Percentiles rank a stretch among this genome's conserved stretches.
Conservation (phyloP, 2,888 invertebrate species). For the Brachypalpus laphriformis region DNA sequence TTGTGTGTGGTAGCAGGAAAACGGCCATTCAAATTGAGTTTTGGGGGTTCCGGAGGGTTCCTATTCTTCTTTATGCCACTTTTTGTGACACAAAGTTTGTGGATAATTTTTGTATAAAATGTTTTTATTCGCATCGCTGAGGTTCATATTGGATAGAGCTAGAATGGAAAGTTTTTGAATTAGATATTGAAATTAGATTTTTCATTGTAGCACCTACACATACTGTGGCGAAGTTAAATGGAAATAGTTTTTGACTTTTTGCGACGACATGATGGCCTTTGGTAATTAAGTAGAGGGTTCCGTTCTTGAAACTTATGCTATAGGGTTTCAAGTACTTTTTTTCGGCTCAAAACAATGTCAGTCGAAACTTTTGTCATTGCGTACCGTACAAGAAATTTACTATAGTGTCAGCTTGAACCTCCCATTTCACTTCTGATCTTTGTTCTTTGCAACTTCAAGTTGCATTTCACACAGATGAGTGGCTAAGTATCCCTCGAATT, state of each 20-base stretch:
- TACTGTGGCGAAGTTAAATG: constrained; percentile 11
- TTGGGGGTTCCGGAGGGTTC: not conserved
- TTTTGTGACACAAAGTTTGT: constrained; percentile 59
- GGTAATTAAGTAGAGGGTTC: not conserved
- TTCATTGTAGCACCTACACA: constrained; percentile 6
- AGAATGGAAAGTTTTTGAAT: constrained; percentile 51
- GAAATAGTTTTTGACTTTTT: constrained; percentile 17
- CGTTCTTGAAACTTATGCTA: not conserved
- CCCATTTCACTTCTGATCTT: too few species aligned
- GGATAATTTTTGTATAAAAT: constrained; percentile 54
- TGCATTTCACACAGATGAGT: too few species aligned
- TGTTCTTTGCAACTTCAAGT: too few species aligned
- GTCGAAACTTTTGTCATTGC: too few species aligned
- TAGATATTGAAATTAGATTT: constrained; percentile 27
- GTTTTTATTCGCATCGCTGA: constrained; percentile 43
- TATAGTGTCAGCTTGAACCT: too few species aligned
- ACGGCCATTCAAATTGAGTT: constrained; percentile 56
- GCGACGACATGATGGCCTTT: not conserved
- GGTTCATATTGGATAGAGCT: not conserved
- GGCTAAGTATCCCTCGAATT: too few species aligned
- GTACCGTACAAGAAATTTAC: too few species aligned
- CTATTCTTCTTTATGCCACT: not conserved
- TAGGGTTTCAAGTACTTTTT: too few species aligned
- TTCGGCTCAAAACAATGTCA: too few species aligned
- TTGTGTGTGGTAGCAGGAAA: constrained; percentile 5